A percentile compares a stretch with the other conserved stretches of the same genome.
Evolutionary conservation across 2,797 vertebrate genomes (phyloP).

Genomic region (Merluccius polli): DNA sequence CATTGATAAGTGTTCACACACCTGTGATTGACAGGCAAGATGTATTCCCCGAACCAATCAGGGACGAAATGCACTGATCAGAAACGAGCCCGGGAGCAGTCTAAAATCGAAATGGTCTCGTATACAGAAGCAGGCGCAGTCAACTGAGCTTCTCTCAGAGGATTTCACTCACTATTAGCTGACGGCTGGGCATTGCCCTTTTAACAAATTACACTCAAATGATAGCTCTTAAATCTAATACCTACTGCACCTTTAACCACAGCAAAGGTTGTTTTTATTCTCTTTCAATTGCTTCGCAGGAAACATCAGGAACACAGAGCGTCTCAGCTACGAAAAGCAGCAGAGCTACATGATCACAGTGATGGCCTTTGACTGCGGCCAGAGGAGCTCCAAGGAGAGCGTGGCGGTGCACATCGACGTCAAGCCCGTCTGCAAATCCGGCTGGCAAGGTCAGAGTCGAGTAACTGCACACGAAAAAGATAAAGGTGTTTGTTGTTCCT

Average conservation of each 20-base stretch:
- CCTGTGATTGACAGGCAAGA: neutral
- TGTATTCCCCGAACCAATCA: neutral
- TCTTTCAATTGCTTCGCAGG: conserved; percentile 64
- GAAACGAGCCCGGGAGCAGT: too few species aligned
- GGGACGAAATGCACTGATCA: too few species aligned
- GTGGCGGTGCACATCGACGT: conserved; percentile 87
- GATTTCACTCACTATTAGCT: neutral
- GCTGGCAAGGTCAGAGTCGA: conserved; percentile 90
- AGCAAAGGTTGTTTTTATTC: neutral
- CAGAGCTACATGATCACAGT: conserved; percentile 90
- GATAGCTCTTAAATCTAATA: neutral
- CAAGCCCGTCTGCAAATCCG: conserved; percentile 95
- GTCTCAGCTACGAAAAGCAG: conserved; percentile 88
- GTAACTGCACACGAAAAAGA: neutral
- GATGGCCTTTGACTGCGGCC: conserved; percentile 94
- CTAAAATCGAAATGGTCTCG: too few species aligned
- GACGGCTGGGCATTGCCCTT: conserved; percentile 12
- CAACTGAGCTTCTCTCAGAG: neutral
- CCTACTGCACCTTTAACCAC: neutral
- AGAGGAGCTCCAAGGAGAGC: conserved; percentile 86
- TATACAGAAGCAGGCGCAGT: neutral
- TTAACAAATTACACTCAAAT: neutral
- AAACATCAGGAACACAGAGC: conserved; percentile 95
- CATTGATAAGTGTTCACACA: neutral
- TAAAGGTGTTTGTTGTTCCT: neutral